Evolutionary conservation across 2,797 vertebrate genomes (phyloP), one percentile per base, ranked within the genome.

Genomic region (Sebastes kiyomatsui): DNA sequence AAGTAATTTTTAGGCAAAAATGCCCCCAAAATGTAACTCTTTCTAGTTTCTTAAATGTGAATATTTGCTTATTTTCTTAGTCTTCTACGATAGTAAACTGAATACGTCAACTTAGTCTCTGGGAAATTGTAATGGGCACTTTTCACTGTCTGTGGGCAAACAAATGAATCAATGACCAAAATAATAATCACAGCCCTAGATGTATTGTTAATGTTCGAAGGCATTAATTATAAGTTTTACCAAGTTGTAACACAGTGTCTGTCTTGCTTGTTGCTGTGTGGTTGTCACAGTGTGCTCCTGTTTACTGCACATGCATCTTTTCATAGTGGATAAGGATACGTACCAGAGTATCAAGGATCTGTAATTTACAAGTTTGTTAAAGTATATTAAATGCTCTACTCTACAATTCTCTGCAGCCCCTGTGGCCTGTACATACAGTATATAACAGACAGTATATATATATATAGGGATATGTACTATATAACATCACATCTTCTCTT

Each of bases 11-110:
- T 49, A 49, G 2, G 46, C 46, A 18, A 49, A 49, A 20, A 49
- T 49, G 18, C 46, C 46, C 46, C 0, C 3, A 49, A 18, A 49
- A 0, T 49, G 0, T 0, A 49, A 9, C 46, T 46, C 42, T 49
- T 49, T 49, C 46, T 49, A 49, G 16, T 20, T 49, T 49, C 35
- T 49, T 49, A 49, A 49, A 49, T 18, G 46, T 49, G 46, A 49
- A 49, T 49, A 8, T 18, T 49, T 46, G 16, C 42, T 46, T 49
- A 49, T 18, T 49, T 49, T 49, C 18, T 18, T 4, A 49, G 18
- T 2, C 46, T 49, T 49, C 46, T 0, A 49, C 7, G 7, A 49
- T 8, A 2, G 46, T 49, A 49, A 49, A 49, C 3, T 2, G 46
- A 20, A 49, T 49, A 49, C 0, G 18, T 49, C 46, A 49, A 49